These are phyloP conservation scores for Dendrolimus punctatus DNA, from an alignment of 1,140 invertebrate species.

Conservation along the genomic window DNA sequence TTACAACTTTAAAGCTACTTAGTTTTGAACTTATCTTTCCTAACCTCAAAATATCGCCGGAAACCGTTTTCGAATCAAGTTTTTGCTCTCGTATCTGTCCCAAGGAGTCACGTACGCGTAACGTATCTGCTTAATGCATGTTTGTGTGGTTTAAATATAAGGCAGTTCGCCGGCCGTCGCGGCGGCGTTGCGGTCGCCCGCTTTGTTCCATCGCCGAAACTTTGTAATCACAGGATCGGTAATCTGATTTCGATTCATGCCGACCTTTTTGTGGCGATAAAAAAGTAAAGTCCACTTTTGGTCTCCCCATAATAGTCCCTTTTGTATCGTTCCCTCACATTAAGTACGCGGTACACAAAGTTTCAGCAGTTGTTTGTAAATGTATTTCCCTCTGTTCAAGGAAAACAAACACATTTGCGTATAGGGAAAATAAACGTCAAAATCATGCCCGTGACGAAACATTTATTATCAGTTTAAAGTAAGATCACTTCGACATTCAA, in stretches of 20 bases:
- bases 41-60: slow-evolving; percentile 10
- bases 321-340: slow-evolving; percentile 30
- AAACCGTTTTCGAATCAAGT: slow-evolving; percentile 12
- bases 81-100: slow-evolving; percentile 8
- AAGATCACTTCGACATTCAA: neutral
- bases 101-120: slow-evolving; percentile 11
- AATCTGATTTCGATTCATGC: slow-evolving; percentile 58
- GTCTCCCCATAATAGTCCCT: slow-evolving; percentile 15
- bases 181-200: slow-evolving; percentile 45
- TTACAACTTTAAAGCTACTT: too few species aligned
- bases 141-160: slow-evolving; percentile 21
- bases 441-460: slow-evolving; percentile 2
- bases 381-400: slow-evolving; percentile 17
- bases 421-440: slow-evolving; percentile 13
- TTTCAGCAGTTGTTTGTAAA: slow-evolving; percentile 24
- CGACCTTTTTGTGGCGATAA: slow-evolving; percentile 44
- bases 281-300: slow-evolving; percentile 43
- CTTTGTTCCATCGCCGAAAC: slow-evolving; percentile 38
- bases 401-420: slow-evolving; percentile 11
- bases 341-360: slow-evolving; percentile 17
- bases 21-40: neutral
- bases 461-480: too few species aligned
- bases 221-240: slow-evolving; percentile 48
- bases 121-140: slow-evolving; percentile 20
- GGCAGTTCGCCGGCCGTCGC: slow-evolving; percentile 3